A percentile compares a stretch with the other conserved stretches of the same genome.
Conservation (phyloP, 2,888 invertebrate species). For the Brachylomia viminalis region DNA sequence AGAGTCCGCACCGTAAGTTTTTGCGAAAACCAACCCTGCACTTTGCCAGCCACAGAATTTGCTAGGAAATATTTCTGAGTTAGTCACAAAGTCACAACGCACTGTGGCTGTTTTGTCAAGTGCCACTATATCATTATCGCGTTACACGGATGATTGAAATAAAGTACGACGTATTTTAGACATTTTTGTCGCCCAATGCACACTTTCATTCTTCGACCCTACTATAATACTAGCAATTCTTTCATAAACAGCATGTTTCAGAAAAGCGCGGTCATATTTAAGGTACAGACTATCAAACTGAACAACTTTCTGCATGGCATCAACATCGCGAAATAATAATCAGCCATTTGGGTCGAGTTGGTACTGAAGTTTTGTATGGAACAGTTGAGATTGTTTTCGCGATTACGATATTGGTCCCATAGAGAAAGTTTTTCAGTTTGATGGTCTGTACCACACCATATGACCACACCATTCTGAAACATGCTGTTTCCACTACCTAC, state of each 20-base stretch:
- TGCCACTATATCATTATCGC: not conserved
- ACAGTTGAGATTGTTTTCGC: not conserved
- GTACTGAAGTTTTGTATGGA: not conserved
- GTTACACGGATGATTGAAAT: not conserved
- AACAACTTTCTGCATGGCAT: not conserved
- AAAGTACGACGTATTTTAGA: not conserved
- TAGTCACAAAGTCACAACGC: not conserved
- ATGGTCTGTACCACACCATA: not conserved
- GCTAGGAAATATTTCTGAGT: no score
- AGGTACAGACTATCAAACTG: not conserved
- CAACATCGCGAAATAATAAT: not conserved
- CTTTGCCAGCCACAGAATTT: not conserved
- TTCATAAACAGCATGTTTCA: not conserved
- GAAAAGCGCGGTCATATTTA: not conserved
- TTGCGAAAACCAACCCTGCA: not conserved
- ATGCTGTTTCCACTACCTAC: not conserved
- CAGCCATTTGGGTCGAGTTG: not conserved
- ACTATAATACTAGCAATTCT: not conserved
- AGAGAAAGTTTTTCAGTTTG: not conserved
- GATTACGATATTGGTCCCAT: not conserved
- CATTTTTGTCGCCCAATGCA: no score
- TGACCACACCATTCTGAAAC: not conserved
- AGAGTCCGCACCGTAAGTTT: not conserved
- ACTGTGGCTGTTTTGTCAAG: not conserved
- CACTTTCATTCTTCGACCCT: not conserved